These are phyloP conservation scores for Scaptodrosophila lebanonensis DNA, from an alignment of 1,140 invertebrate genomes.

Conservation along the genomic window DNA sequence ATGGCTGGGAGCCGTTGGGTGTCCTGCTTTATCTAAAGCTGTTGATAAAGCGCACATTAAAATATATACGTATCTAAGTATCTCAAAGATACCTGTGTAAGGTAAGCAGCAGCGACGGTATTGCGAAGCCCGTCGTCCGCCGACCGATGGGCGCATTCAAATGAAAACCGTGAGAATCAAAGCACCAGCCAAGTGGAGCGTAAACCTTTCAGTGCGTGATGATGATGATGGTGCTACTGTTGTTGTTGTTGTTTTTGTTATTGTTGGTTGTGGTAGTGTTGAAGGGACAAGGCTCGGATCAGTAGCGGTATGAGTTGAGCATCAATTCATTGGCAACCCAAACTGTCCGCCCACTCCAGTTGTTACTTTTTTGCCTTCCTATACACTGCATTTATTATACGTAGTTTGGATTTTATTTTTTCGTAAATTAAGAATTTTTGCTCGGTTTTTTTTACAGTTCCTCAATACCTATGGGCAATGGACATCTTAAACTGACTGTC, in stretches of 20 bases:
- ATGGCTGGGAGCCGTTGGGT: slow-evolving; percentile 27
- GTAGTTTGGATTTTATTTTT: slow-evolving; percentile 40
- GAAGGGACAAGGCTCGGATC: too few species aligned
- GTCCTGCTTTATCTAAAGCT: slow-evolving; percentile 58
- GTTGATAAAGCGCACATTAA: slow-evolving; percentile 72
- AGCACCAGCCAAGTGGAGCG: slow-evolving; percentile 69
- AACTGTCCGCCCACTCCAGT: slow-evolving; percentile 25
- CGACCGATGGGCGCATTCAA: slow-evolving; percentile 57
- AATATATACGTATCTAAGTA: slow-evolving; percentile 70
- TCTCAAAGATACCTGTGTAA: slow-evolving; percentile 50
- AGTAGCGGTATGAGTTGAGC: too few species aligned
- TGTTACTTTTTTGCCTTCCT: slow-evolving; percentile 53
- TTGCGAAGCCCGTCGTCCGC: too few species aligned
- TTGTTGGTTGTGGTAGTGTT: too few species aligned
- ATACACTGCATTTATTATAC: slow-evolving; percentile 67
- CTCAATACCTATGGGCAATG: slow-evolving; percentile 42
- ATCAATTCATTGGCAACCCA: too few species aligned
- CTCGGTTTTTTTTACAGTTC: slow-evolving; percentile 58
- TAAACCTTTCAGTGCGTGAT: slow-evolving; percentile 67
- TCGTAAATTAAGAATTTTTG: slow-evolving; percentile 69
- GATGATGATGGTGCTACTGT: too few species aligned
- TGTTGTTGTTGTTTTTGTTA: too few species aligned
- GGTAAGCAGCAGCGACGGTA: too few species aligned
- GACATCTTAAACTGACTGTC: neutral
- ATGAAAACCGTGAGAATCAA: slow-evolving; percentile 71